phyloP scores from a whole-genome alignment of 2,113 vertebrate genomes.

The Psettodes erumei region DNA sequence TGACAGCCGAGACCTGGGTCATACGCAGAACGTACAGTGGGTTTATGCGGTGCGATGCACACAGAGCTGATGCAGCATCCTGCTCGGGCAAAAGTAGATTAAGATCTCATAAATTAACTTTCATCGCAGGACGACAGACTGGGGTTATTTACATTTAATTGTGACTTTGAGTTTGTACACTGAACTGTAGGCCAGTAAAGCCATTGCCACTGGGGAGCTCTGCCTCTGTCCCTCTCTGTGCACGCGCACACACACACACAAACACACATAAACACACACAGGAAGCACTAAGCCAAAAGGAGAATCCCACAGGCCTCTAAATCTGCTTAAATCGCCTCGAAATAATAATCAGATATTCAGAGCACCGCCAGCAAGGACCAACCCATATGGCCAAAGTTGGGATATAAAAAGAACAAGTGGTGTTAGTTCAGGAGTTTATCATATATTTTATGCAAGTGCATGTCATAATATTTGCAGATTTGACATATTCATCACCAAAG shows the following conservation, averaged over 20 bases:
- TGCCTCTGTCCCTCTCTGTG: neutral
- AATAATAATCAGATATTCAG: conserved; percentile 80
- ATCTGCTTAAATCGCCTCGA: conserved; percentile 77
- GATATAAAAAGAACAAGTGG: conserved; percentile 71
- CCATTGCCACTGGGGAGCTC: conserved; percentile 40
- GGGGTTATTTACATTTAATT: conserved; percentile 37
- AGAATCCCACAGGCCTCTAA: conserved; percentile 73
- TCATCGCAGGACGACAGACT: conserved; percentile 7
- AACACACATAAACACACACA: conserved; percentile 30
- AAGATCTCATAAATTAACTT: conserved; percentile 26
- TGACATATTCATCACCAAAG: neutral
- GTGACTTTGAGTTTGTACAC: conserved; percentile 43
- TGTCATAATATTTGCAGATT: conserved; percentile 11
- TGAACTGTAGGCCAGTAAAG: conserved; percentile 39
- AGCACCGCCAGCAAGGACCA: conserved; percentile 66
- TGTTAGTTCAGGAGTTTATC: conserved; percentile 37
- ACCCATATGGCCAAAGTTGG: conserved; percentile 65
- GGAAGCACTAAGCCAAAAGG: conserved; percentile 64
- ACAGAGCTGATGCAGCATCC: conserved; percentile 19
- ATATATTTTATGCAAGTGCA: conserved; percentile 23
- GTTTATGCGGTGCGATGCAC: neutral
- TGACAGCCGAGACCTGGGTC: conserved; percentile 28
- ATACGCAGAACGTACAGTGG: neutral
- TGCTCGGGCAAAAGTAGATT: conserved; percentile 30
- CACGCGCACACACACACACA: neutral